These are phyloP conservation scores for Malacoraja senta DNA, from an alignment of 2,797 vertebrate species.

Conservation along the genomic window DNA sequence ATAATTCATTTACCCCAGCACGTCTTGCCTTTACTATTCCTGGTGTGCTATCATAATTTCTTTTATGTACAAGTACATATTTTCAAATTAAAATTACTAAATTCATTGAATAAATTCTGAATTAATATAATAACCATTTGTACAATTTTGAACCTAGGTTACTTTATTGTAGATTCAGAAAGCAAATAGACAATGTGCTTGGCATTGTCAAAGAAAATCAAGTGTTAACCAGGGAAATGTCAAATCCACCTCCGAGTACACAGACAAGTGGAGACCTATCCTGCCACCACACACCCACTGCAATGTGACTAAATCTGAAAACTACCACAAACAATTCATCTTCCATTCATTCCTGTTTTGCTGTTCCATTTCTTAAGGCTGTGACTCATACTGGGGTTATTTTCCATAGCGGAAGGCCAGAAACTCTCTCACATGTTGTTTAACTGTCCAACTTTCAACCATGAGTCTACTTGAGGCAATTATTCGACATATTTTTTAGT, in stretches of 20 bases:
- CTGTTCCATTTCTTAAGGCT: background rate
- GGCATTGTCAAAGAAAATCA: background rate
- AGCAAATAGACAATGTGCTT: background rate
- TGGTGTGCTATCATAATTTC: background rate
- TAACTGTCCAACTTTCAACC: background rate
- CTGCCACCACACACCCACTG: background rate
- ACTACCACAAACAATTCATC: background rate
- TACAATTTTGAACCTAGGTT: background rate
- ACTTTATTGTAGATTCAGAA: background rate
- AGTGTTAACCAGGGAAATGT: background rate
- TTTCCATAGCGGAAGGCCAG: background rate
- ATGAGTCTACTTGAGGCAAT: background rate
- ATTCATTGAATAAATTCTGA: background rate
- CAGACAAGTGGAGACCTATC: background rate
- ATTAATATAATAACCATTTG: background rate
- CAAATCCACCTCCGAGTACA: background rate
- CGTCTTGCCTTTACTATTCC: background rate
- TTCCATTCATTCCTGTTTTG: background rate
- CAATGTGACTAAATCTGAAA: background rate
- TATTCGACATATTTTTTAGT: background rate
- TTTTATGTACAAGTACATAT: background rate
- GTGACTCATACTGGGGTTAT: background rate
- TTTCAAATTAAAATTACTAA: background rate
- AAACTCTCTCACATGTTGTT: background rate
- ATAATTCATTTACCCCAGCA: background rate